Evolutionary conservation across 1,140 invertebrate genomes (phyloP).

Genomic region (Tetramorium parvispinum): DNA sequence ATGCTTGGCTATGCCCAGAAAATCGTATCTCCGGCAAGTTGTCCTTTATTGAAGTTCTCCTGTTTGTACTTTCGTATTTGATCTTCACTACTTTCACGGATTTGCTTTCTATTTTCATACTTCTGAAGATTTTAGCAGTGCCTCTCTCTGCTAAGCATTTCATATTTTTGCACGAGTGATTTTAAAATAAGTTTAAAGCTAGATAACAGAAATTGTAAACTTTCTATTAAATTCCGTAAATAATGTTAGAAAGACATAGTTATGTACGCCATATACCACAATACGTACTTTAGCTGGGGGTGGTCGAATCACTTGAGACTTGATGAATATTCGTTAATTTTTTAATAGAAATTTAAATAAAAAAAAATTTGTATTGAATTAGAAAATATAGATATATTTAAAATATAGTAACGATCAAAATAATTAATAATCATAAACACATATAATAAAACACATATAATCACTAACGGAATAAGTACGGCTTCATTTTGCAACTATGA

Average conservation of each 20-base stretch:
- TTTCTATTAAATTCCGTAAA: neutral
- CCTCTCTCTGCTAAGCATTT: slow-evolving; percentile 9
- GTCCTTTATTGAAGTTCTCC: slow-evolving; percentile 44
- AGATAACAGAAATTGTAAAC: slow-evolving; percentile 28
- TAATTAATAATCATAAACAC: too few species aligned
- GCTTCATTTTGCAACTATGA: neutral
- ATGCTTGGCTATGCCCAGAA: slow-evolving; percentile 13
- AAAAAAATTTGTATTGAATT: too few species aligned
- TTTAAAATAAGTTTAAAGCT: slow-evolving; percentile 17
- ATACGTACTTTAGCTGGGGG: neutral
- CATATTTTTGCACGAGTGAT: slow-evolving; percentile 7
- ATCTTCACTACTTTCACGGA: slow-evolving; percentile 43
- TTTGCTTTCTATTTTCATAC: slow-evolving; percentile 30
- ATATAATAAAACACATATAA: too few species aligned
- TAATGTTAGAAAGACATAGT: neutral
- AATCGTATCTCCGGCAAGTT: slow-evolving; percentile 39
- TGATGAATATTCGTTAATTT: neutral
- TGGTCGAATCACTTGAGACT: neutral
- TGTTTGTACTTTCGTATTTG: slow-evolving; percentile 57
- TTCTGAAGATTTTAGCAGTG: slow-evolving; percentile 17
- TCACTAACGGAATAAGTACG: too few species aligned
- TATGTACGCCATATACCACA: neutral
- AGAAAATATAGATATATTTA: too few species aligned
- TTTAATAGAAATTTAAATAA: neutral
- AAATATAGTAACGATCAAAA: too few species aligned